A percentile compares a stretch with the other conserved stretches of the same genome.
These are phyloP conservation scores for Thymallus thymallus DNA, from an alignment of 2,113 vertebrate species.

Conservation along the genomic window DNA sequence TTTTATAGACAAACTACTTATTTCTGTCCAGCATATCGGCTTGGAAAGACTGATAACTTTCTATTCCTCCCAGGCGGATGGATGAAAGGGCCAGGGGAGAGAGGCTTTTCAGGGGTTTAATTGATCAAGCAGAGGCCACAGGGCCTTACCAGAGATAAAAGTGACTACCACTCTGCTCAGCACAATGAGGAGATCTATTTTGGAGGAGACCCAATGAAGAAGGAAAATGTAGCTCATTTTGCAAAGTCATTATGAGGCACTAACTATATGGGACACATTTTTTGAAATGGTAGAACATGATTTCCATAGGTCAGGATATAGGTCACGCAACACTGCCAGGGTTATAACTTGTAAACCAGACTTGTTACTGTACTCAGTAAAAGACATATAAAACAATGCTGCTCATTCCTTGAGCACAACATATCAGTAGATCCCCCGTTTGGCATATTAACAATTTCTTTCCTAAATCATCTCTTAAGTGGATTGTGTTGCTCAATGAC, in stretches of 20 bases:
- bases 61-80: slow-evolving; percentile 74
- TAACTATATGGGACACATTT: slow-evolving; percentile 58
- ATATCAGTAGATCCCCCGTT: too few species aligned
- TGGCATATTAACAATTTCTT: too few species aligned
- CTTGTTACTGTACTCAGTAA: not conserved
- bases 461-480: too few species aligned
- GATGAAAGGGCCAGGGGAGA: slow-evolving; percentile 59
- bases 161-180: slow-evolving; percentile 62
- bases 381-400: not conserved
- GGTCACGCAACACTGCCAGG: slow-evolving; percentile 27
- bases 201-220: slow-evolving; percentile 62
- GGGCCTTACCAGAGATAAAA: slow-evolving; percentile 73
- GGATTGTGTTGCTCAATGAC: too few species aligned
- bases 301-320: slow-evolving; percentile 66
- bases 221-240: slow-evolving; percentile 74
- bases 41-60: slow-evolving; percentile 78
- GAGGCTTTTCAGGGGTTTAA: slow-evolving; percentile 76
- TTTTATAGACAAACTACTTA: slow-evolving; percentile 84
- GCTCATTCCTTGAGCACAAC: too few species aligned
- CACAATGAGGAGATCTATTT: slow-evolving; percentile 75
- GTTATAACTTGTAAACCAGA: not conserved
- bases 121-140: slow-evolving; percentile 77
- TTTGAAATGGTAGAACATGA: slow-evolving; percentile 58
- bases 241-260: slow-evolving; percentile 71
- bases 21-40: slow-evolving; percentile 75